These are phyloP conservation scores for Gastrophysa polygoni DNA, from an alignment of 2,888 invertebrate genomes.

Conservation along the genomic window DNA sequence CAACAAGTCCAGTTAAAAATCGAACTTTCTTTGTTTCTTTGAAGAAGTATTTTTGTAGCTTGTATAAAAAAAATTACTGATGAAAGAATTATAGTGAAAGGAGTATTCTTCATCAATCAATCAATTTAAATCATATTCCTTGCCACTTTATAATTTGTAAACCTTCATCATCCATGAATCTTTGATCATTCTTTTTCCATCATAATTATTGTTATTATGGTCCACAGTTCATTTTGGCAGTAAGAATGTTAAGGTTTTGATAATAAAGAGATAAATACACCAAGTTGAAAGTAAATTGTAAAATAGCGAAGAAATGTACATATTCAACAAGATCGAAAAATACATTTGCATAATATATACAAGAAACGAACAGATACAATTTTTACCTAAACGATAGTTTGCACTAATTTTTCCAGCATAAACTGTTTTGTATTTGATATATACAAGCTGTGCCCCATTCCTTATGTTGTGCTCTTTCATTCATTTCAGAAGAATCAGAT, in stretches of 20 bases:
- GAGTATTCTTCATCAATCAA: constrained; percentile 1
- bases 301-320: constrained; percentile 38
- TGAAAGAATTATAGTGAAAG: background rate
- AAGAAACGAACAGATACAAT: constrained; percentile 33
- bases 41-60: background rate
- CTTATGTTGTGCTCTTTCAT: constrained; percentile 12
- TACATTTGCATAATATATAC: constrained; percentile 40
- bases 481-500: background rate
- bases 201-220: constrained; percentile 37
- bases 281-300: constrained; percentile 30
- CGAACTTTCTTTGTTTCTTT: background rate
- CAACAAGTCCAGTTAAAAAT: constrained; percentile 20
- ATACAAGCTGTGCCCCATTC: constrained; percentile 22
- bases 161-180: background rate
- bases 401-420: constrained; percentile 37
- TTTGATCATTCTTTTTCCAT: background rate
- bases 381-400: constrained; percentile 40
- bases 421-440: constrained; percentile 16
- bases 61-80: background rate
- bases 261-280: constrained; percentile 32
- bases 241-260: constrained; percentile 24
- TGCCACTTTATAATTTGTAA: background rate
- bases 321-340: constrained; percentile 41
- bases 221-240: constrained; percentile 42
- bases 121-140: constrained; percentile 16